Evolutionary conservation across 2,797 vertebrate genomes (phyloP).

Genomic region (Cossypha niveicapilla): DNA sequence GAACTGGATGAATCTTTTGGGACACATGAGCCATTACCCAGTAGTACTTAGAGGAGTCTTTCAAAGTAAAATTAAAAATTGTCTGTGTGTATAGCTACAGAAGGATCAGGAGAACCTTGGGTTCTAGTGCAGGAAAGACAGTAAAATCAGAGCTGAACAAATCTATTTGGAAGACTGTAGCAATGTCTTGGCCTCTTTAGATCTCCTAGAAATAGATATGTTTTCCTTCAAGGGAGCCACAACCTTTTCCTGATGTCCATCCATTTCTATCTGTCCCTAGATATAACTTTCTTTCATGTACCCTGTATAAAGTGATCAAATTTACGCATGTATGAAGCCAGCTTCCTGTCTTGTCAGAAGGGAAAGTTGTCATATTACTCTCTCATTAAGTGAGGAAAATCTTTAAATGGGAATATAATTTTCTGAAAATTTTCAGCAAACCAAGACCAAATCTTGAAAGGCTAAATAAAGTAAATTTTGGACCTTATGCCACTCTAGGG

Average conservation of each 20-base stretch:
- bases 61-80: neutral
- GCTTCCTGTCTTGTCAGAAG: neutral
- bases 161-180: neutral
- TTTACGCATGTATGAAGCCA: neutral
- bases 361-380: neutral
- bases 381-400: neutral
- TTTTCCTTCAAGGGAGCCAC: neutral
- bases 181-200: neutral
- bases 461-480: neutral
- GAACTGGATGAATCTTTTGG: neutral
- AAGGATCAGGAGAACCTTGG: neutral
- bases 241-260: neutral
- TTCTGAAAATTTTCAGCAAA: neutral
- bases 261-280: neutral
- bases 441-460: neutral
- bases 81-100: neutral
- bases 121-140: neutral
- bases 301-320: neutral
- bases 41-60: neutral
- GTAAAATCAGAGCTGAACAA: neutral
- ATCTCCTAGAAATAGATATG: neutral
- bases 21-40: neutral
- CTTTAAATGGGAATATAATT: neutral
- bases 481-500: neutral
- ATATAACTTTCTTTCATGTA: neutral